Base-by-base conservation (phyloP, 2,797 vertebrate species). In the Balearica regulorum region DNA sequence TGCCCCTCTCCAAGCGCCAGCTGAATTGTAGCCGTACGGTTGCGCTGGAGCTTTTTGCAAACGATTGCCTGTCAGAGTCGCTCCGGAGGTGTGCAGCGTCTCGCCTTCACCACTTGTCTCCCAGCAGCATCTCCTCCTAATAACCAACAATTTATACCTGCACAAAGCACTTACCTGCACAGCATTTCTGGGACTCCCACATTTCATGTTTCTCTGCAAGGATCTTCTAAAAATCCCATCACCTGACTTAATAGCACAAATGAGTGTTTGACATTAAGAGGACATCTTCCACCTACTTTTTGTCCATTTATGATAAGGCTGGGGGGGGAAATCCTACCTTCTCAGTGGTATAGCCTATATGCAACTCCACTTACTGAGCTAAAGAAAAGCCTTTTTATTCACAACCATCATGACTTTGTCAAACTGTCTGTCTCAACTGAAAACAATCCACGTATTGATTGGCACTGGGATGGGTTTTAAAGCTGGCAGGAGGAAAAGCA, bases 401-500 rank as follows among this genome's bases (percentile, higher is more conserved):
- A 82, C 43, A 94, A 37, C 39, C 58, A 84, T 71, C 48, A 28
- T 6, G 51, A 82, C 58, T 96, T 77, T 95, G 91, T 93, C 95
- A 96, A 80, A 82, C 77, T 80, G 70, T 33, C 55, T 73, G 81
- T 77, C 86, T 89, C 44, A 53, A n/a, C 33, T 71, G 88, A 95
- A 96, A 95, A 83, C 49, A 90, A 95, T 70, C 85, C 73, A 41
- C 0, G 0, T 48, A 89, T 33, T 96, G 94, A 97, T 17, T 93
- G 88, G 78, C 93, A 94, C 33, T 43, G 64, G 82, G 80, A 90
- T 35, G 33, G 28, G 64, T 71, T 91, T 93, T 72, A 85, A 89
- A 87, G 60, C 69, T 90, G 90, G 78, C 75, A 91, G 71, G 33
- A 84, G 57, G 68, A 94, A 92, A 91, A 93, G 78, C 58, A 85